Evolutionary conservation across 2,797 vertebrate species (phyloP).

Genomic region (Meda fulgida): DNA sequence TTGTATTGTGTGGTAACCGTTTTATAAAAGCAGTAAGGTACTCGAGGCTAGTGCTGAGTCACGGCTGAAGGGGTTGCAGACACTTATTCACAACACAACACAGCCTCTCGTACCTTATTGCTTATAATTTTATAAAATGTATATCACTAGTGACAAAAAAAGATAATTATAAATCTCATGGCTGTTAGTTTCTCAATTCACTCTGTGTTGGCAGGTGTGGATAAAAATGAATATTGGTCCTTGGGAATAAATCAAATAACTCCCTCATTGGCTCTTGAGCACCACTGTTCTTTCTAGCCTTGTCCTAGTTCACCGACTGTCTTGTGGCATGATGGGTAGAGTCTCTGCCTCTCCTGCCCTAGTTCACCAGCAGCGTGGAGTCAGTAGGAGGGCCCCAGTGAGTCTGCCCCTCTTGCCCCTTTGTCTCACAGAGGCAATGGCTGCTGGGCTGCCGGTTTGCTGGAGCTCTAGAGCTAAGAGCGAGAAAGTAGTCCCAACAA

Average conservation of each 20-base stretch:
- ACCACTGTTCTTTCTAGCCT: conserved; percentile 10
- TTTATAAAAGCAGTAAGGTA: too few relatives aligned
- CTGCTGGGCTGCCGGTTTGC: conserved; percentile 33
- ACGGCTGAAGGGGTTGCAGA: too few relatives aligned
- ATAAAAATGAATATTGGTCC: not conserved
- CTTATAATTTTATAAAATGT: not conserved
- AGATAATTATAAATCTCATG: not conserved
- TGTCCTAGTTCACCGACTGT: conserved; percentile 55
- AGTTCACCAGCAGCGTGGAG: conserved; percentile 64
- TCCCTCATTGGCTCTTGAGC: conserved; percentile 17
- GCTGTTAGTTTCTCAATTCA: not conserved
- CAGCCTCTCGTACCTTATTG: too few relatives aligned
- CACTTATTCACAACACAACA: too few relatives aligned
- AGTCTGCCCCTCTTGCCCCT: conserved; percentile 61
- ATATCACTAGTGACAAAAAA: not conserved
- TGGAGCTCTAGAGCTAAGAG: conserved; percentile 64
- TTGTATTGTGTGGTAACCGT: too few relatives aligned
- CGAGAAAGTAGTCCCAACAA: conserved; percentile 62
- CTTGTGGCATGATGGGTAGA: conserved; percentile 44
- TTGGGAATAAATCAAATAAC: not conserved
- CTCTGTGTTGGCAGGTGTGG: not conserved
- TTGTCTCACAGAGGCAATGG: conserved; percentile 64
- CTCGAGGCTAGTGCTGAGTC: too few relatives aligned
- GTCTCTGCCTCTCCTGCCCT: conserved; percentile 64
- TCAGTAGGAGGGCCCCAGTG: conserved; percentile 58